Evolutionary conservation across 1,140 invertebrate species (phyloP).

Genomic region (Drosophila parvula): DNA sequence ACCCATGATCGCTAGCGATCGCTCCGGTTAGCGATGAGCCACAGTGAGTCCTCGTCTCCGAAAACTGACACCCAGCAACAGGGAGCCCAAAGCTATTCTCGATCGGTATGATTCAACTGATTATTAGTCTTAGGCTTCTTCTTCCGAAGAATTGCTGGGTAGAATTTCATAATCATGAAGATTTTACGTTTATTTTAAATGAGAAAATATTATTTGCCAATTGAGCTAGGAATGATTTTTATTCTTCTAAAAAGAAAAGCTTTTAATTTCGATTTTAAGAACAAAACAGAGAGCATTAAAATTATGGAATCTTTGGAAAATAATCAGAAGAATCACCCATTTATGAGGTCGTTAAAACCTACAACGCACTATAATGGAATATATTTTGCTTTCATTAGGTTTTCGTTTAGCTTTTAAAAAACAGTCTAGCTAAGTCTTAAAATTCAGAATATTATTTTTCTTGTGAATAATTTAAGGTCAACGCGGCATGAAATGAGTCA

Average conservation of each 20-base stretch:
- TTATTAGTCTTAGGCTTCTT: background rate
- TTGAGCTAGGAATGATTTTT: background rate
- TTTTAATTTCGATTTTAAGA: no score
- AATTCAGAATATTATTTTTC: background rate
- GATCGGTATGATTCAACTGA: conserved; percentile 26
- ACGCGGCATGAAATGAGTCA: conserved; percentile 1
- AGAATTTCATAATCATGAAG: background rate
- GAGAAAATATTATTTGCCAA: background rate
- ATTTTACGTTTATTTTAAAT: background rate
- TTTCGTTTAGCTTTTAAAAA: background rate
- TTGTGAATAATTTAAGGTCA: background rate
- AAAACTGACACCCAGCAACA: conserved; percentile 20
- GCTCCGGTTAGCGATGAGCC: background rate
- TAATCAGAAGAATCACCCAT: background rate
- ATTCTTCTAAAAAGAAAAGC: background rate
- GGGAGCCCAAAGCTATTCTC: conserved; percentile 16
- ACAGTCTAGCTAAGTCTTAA: background rate
- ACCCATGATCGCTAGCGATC: conserved; percentile 1
- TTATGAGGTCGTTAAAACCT: background rate
- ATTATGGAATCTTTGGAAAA: no score
- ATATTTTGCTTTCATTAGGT: background rate
- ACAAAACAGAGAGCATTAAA: no score
- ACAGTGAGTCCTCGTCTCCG: conserved; percentile 26
- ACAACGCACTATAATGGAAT: background rate
- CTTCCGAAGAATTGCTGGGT: background rate